These are phyloP conservation scores for Drosophila yakuba DNA, from an alignment of 1,140 invertebrate species.

Conservation along the genomic window DNA sequence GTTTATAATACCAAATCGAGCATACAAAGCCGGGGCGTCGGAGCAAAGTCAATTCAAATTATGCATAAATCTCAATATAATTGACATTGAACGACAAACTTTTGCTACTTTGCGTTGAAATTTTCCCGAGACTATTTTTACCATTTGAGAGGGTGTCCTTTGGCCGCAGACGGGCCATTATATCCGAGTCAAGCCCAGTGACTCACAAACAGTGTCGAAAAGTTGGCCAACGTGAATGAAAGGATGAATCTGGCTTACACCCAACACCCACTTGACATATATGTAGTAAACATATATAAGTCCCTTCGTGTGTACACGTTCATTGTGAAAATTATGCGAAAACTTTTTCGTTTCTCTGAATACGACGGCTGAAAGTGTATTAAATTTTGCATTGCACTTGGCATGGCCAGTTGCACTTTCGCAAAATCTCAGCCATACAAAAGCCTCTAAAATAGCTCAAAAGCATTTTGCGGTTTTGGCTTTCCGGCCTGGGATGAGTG, in stretches of 20 bases:
- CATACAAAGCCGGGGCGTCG: conserved; percentile 4
- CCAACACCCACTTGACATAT: conserved; percentile 2
- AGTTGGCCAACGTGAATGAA: conserved; percentile 29
- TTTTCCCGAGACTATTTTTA: conserved; percentile 49
- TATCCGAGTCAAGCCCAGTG: conserved; percentile 32
- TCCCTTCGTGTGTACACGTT: conserved; percentile 15
- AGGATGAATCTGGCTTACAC: conserved; percentile 13
- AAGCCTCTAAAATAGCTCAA: conserved; percentile 41
- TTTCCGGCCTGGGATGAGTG: conserved; percentile 17
- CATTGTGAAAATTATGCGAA: conserved; percentile 65
- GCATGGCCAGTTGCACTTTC: conserved; percentile 39
- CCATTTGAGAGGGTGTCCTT: conserved; percentile 30
- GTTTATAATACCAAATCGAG: conserved; percentile 49
- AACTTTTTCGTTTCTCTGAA: conserved; percentile 50
- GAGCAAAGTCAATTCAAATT: conserved; percentile 56
- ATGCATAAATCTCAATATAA: conserved; percentile 72
- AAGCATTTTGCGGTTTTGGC: conserved; percentile 54
- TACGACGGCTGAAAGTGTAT: conserved; percentile 42
- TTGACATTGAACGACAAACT: conserved; percentile 63
- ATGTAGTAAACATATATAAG: background rate
- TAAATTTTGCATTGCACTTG: conserved; percentile 54
- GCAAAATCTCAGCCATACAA: conserved; percentile 23
- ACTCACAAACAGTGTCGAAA: conserved; percentile 30
- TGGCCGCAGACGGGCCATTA: conserved; percentile 41
- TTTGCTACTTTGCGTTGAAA: conserved; percentile 42